phyloP scores from a whole-genome alignment of 2,113 vertebrate species.

The Centropristis striata region DNA sequence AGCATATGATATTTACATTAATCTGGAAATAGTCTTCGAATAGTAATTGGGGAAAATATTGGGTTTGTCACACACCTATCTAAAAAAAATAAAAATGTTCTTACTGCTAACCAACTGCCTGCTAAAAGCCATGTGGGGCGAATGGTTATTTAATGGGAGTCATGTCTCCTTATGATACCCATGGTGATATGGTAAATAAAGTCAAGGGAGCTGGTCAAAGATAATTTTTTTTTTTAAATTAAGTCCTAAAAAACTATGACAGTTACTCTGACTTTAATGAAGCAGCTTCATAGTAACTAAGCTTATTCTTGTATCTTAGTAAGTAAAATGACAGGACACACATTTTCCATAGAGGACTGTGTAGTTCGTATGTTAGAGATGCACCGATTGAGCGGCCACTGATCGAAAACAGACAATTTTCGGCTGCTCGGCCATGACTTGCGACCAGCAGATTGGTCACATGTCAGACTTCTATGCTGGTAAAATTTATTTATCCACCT shows the following conservation, averaged over 20 bases:
- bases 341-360: background rate
- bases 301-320: background rate
- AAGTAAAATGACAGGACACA: background rate
- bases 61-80: background rate
- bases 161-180: background rate
- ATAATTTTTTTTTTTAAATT: background rate
- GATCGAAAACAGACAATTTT: too few species aligned
- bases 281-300: background rate
- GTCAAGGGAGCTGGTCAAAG: background rate
- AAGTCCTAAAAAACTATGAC: too few species aligned
- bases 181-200: background rate
- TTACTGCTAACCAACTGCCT: background rate
- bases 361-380: background rate
- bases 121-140: background rate
- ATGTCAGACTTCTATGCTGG: too few species aligned
- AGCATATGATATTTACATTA: conserved; percentile 23
- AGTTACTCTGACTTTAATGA: background rate
- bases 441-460: too few species aligned
- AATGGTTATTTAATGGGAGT: background rate
- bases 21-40: conserved; percentile 24
- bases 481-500: too few species aligned
- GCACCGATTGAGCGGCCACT: too few species aligned
- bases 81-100: background rate
- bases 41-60: background rate
- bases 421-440: too few species aligned